Conservation (phyloP, 2,113 vertebrate species). For the Alouatta palliata region DNA sequence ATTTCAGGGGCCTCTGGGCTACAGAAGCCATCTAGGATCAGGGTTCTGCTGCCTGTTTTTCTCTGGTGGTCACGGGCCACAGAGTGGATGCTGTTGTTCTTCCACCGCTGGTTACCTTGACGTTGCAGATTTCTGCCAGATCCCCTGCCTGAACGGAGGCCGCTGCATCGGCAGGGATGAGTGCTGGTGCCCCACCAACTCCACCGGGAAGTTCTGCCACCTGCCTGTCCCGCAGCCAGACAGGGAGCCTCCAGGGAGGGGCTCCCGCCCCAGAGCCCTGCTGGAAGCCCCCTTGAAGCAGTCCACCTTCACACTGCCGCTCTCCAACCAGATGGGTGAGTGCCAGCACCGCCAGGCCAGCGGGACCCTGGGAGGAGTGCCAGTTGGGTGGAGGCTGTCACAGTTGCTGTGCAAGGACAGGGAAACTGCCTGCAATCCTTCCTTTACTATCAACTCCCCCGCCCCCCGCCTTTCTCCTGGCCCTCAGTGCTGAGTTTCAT, state of each 20-base stretch:
- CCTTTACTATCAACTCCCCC: not conserved
- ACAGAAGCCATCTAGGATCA: not conserved
- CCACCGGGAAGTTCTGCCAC: conserved; percentile 97
- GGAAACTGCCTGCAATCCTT: not conserved
- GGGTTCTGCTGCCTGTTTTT: not conserved
- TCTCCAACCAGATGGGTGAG: conserved; percentile 90
- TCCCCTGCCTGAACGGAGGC: conserved; percentile 96
- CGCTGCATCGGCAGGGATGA: conserved; percentile 94
- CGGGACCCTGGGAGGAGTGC: no score
- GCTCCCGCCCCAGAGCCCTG: conserved; percentile 6
- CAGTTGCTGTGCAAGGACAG: not conserved
- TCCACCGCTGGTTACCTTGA: not conserved
- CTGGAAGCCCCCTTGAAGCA: conserved; percentile 82
- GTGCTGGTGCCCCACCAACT: conserved; percentile 93
- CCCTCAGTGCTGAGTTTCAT: not conserved
- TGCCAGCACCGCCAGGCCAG: not conserved
- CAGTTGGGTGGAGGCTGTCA: fast-evolving
- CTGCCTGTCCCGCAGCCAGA: conserved; percentile 81
- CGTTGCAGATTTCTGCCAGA: conserved; percentile 93
- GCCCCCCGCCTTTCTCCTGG: not conserved
- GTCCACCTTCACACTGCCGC: conserved; percentile 92
- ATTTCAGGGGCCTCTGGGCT: not conserved
- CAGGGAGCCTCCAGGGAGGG: conserved; percentile 70
- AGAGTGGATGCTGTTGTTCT: not conserved
- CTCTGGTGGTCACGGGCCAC: not conserved